Percentiles rank a stretch among this genome's conserved stretches.
Conservation (phyloP, 2,888 invertebrate species). For the Incurvaria masculella region DNA sequence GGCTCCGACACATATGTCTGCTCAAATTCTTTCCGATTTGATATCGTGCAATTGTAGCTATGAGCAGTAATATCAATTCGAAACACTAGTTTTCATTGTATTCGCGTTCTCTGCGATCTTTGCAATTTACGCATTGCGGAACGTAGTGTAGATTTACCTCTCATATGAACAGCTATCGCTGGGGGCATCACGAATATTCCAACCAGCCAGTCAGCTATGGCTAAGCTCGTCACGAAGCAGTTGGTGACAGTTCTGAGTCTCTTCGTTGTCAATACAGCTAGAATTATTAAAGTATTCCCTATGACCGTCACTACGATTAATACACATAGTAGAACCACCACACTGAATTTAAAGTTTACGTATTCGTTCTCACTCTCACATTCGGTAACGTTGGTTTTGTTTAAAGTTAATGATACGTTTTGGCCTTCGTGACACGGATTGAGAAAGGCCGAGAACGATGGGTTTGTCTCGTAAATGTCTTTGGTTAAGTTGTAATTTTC, state of each 20-base stretch:
- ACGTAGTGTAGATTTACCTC: conserved; percentile 72
- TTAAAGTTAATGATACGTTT: conserved; percentile 13
- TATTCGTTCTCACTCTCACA: conserved; percentile 25
- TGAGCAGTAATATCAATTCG: no score
- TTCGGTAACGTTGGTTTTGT: conserved; percentile 14
- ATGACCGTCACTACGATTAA: conserved; percentile 72
- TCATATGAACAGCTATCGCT: conserved; percentile 83
- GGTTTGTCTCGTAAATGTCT: conserved; percentile 29
- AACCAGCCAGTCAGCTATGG: conserved; percentile 89
- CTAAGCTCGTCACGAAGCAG: conserved; percentile 92
- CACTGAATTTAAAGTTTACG: conserved; percentile 52
- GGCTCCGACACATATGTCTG: no score
- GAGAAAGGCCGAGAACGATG: conserved; percentile 18
- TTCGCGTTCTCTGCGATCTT: no score
- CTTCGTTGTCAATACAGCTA: conserved; percentile 83
- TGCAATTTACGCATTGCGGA: no score
- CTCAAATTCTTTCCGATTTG: no score
- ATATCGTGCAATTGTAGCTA: no score
- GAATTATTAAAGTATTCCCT: conserved; percentile 87
- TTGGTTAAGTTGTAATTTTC: conserved; percentile 30
- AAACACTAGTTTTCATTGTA: no score
- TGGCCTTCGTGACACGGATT: conserved; percentile 14
- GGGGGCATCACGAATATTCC: conserved; percentile 95
- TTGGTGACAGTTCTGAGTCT: conserved; percentile 91
- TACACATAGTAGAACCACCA: conserved; percentile 62